Conservation (phyloP, 2,113 vertebrate genomes). For the Oenanthe oenanthe region DNA sequence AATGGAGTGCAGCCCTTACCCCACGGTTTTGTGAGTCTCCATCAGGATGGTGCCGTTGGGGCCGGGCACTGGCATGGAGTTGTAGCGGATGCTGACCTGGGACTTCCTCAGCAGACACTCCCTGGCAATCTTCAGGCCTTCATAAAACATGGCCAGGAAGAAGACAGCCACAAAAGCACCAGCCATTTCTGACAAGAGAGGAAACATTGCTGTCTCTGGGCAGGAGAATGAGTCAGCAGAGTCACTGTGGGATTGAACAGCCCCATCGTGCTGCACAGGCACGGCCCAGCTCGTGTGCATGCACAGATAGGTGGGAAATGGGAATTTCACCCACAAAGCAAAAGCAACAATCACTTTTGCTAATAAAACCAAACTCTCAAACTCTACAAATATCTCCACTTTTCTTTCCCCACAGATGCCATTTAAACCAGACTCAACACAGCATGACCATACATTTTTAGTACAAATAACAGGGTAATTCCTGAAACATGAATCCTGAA, state of each 20-base stretch:
- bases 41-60: constrained; percentile 92
- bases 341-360: not conserved
- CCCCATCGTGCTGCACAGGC: not conserved
- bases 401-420: not conserved
- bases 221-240: not conserved
- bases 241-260: not conserved
- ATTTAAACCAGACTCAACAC: not conserved
- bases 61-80: constrained; percentile 97
- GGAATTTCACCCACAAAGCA: not conserved
- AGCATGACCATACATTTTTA: fast-evolving
- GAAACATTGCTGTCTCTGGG: not conserved
- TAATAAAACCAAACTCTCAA: not conserved
- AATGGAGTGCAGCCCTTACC: constrained; percentile 75
- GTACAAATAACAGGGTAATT: not conserved
- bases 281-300: fast-evolving
- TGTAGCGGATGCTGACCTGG: constrained; percentile 97
- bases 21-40: constrained; percentile 98
- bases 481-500: not conserved
- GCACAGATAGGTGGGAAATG: not conserved
- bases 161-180: constrained; percentile 93
- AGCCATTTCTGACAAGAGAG: constrained; percentile 86
- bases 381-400: not conserved
- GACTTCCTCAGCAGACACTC: constrained; percentile 91
- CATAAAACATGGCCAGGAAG: constrained; percentile 91
- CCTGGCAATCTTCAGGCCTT: constrained; percentile 94